Base-by-base conservation (phyloP, 2,113 vertebrate species). In the Neotoma lepida region DNA sequence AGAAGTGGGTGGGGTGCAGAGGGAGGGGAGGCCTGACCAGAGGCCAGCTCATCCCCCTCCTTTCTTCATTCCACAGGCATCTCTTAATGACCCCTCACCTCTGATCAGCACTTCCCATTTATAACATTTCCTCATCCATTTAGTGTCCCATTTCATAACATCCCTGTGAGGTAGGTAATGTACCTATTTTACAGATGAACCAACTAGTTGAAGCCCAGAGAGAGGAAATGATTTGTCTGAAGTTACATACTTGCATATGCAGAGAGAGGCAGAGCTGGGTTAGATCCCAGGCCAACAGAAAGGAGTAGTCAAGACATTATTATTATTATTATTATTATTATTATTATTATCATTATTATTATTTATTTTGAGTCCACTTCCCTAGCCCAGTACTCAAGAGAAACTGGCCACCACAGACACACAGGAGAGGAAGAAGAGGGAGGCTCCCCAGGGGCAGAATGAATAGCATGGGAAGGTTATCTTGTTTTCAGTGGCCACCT, bases 61-160 rank as follows among this genome's bases (percentile, higher is more conserved):
- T 86, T 51, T 81, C 77, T 86, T 94, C 77, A 64, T 56, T 66
- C 82, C 88, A 84, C 63, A 97, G 90, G 63, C 92, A 90, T 94
- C 91, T 81, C 12, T 46, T 91, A 81, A 86, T 61, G 41, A 92
- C 39, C 86, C 68, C 33, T 85, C 26, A 33, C 71, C 87, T 90
- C 73, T 56, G 22, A 20, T n/a, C 58, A 33, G 30, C 28, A 80
- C 56, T 84, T 94, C 77, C 70, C 35, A 7, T 91, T 66, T 84
- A 61, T 61, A 71, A 70, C n/a, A 4, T 68, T 95, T 93, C 93
- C 71, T 97, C 76, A 82, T 91, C 70, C 70, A 8, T 51, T 71
- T 14, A 66, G 41, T 88, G 17, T 73, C 91, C 66, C 44, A 28
- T 86, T 64, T 88, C 61, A 35, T 58, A 89, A 78, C 88, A 80